Base-by-base conservation (phyloP, 1,140 invertebrate genomes). In the Zaprionus nigranus region DNA sequence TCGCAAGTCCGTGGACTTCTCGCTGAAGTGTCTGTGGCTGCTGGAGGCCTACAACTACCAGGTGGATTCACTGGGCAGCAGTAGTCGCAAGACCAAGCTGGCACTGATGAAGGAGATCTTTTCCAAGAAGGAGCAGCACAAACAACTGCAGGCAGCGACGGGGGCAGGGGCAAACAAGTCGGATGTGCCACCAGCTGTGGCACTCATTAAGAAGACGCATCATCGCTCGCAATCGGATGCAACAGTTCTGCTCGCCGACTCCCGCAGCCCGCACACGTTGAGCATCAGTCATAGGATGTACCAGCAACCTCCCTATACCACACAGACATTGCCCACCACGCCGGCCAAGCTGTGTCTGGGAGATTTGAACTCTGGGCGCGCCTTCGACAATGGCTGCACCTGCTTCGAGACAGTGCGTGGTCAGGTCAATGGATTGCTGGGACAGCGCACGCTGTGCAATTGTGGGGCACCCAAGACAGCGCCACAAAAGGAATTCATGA, bases 381-480 rank as follows among this genome's bases (percentile, higher is more conserved):
- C 98, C 26, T 99, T 99, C 94, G 98, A 99, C 93, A 99, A 97
- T 93, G 98, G 98, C 65, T 99, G 99, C 94, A 95, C 95, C 75
- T 99, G 98, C 70, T 94, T 94, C 53, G 93, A 94, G 54, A 93
- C 93, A 17, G 93, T 94, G 38, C 95, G 96, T 90, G 96, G 96
- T 74, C 94, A 96, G 65, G 90, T 96, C 30, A 97, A 96, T 91
- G 96, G 96, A 86, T 93, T 97, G 67, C 94, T 95, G 76, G 96
- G 96, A 36, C 94, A 95, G 92, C 94, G 95, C 85, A 95, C 95
- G 80, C 94, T 96, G 59, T 97, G 96, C 90, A 94, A 94, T 78
- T 97, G 96, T 93, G 95, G 95, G 82, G 96, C 97, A 71, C 97
- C 97, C 26, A 94, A 97, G 91, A 94, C 98, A 51, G 94, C 95